Percentiles rank a stretch among this genome's conserved stretches.
phyloP scores from a whole-genome alignment of 2,888 invertebrate genomes.

The Macrophya alboannulata region DNA sequence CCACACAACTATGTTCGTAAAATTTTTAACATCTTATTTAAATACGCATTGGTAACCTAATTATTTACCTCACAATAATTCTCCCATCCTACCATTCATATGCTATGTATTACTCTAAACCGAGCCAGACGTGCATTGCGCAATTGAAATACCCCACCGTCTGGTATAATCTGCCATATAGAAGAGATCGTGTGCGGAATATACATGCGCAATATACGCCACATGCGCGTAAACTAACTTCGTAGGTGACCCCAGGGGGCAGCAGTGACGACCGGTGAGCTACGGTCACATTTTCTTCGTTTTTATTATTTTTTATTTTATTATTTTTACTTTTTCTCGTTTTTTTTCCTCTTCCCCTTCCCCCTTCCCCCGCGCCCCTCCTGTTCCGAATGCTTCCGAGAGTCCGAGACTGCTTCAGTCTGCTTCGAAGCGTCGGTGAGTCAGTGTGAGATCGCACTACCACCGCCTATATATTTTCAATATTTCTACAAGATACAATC shows the following conservation, averaged over 20 bases:
- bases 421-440: constrained; percentile 49
- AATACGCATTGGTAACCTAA: not conserved
- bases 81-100: not conserved
- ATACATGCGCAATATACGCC: constrained; percentile 40
- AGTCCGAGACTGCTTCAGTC: constrained; percentile 32
- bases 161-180: constrained; percentile 12
- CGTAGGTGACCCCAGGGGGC: constrained; percentile 52
- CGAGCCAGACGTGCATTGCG: constrained; percentile 37
- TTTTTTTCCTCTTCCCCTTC: not conserved
- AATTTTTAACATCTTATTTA: not conserved
- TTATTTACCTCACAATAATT: not conserved
- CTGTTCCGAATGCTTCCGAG: constrained; percentile 36
- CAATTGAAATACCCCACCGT: constrained; percentile 45
- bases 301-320: not conserved
- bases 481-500: not conserved
- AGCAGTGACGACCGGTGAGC: constrained; percentile 45
- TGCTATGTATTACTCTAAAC: not conserved
- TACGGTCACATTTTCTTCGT: constrained; percentile 19
- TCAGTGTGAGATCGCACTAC: constrained; percentile 54
- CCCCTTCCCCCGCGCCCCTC: not conserved
- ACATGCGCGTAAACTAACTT: constrained; percentile 41
- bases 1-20: not conserved
- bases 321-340: not conserved
- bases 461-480: constrained; percentile 28
- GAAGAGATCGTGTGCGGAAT: not conserved